Conservation (phyloP, 2,113 vertebrate species). For the Hemibagrus wyckioides region DNA sequence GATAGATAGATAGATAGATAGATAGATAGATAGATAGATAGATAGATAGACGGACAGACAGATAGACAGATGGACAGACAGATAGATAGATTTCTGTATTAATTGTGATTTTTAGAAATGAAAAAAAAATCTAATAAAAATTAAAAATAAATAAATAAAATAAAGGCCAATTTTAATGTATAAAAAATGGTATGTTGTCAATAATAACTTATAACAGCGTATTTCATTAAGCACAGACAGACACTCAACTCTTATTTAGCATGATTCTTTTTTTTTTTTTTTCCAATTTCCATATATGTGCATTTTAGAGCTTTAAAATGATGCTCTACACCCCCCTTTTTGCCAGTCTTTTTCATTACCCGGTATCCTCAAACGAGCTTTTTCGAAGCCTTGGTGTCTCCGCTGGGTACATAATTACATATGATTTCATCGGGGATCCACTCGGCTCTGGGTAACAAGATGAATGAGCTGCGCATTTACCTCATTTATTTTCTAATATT, state of each 20-base stretch:
- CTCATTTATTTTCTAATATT: conserved; percentile 66
- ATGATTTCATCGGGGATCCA: conserved; percentile 58
- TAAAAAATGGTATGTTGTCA: not conserved
- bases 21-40: not conserved
- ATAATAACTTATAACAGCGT: not conserved
- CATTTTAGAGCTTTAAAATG: conserved; percentile 16
- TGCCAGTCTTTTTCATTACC: conserved; percentile 61
- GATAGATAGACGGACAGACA: not conserved
- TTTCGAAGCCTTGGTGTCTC: conserved; percentile 54
- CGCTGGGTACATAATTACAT: conserved; percentile 65
- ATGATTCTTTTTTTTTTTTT: not conserved
- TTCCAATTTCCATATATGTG: conserved; percentile 61
- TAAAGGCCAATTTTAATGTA: not conserved
- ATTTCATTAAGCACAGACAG: not conserved
- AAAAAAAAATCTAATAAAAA: not conserved
- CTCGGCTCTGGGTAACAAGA: conserved; percentile 45
- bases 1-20: not conserved
- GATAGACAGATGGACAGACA: not conserved
- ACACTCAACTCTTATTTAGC: not conserved
- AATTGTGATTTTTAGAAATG: not conserved
- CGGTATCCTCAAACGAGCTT: conserved; percentile 55
- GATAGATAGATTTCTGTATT: not conserved
- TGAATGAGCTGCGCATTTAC: conserved; percentile 65
- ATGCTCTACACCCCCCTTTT: conserved; percentile 48
- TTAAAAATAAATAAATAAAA: too few species aligned